Evolutionary conservation across 2,113 vertebrate species (phyloP), one percentile per base, ranked within the genome.

Genomic region (Chaetodon auriga): DNA sequence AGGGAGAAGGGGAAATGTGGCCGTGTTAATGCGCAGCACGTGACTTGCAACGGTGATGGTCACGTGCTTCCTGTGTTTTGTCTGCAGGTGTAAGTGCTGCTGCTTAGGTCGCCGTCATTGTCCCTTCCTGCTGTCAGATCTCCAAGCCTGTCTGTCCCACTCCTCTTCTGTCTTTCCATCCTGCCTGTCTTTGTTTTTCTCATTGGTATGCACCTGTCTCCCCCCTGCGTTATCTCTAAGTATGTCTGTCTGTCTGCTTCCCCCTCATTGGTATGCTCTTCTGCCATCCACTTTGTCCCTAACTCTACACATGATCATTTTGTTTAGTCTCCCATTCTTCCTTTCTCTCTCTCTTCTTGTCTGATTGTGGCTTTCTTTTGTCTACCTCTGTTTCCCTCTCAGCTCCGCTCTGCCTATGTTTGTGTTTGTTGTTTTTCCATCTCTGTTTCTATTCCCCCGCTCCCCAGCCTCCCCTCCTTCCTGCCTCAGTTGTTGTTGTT

Each of bases 241-340:
- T 92, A 80, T 85, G 82, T 87, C 87, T 91, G 66, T 88, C 68
- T 90, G 82, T 90, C 84, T 92, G 85, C 78, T 73, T 69, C 35
- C 75, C 38, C 83, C 68, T 92, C 88, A 92, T 93, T 90, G 75
- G 75, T 92, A 92, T 93, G 87, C 90, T 80, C 87, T 60, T 70
- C 82, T 62, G 61, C 77, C 80, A 36, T 73, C 81, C 90, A 87
- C 88, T 90, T 85, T 88, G 80, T 88, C 82, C 81, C 80, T 87
- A 92, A 92, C 88, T 89, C 82, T 89, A 82, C 87, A 80, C 80
- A 75, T 84, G 69, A 90, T 89, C 75, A 23, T 92, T 86, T 89
- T 69, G 68, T 89, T 75, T 82, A 68, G 76, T 80, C 75, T 53
- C 69, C 73, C 36, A 48, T 75, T 69, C 79, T 72, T 76, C 49